These are phyloP conservation scores for Tiliacea aurago DNA, from an alignment of 2,888 invertebrate species.

Conservation along the genomic window DNA sequence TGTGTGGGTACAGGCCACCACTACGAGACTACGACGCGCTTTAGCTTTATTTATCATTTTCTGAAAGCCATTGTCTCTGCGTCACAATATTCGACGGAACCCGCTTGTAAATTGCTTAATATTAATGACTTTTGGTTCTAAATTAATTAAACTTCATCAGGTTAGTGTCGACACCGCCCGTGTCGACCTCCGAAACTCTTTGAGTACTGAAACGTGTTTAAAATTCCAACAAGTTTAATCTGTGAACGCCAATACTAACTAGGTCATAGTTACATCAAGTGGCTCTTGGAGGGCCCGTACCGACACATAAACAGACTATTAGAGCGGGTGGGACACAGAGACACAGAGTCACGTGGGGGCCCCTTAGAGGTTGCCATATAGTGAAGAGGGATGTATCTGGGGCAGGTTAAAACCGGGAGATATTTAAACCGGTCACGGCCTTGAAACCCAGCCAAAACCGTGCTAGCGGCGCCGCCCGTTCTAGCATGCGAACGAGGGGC, in stretches of 20 bases:
- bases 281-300: conserved; percentile 7
- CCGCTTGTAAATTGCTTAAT: conserved; percentile 49
- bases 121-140: conserved; percentile 53
- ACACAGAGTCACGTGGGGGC: conserved; percentile 6
- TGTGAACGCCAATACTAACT: conserved; percentile 13
- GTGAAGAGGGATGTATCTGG: conserved; percentile 47
- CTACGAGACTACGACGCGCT: conserved; percentile 2
- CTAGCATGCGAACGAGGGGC: conserved; percentile 11
- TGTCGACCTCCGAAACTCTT: conserved; percentile 8
- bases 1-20: background rate
- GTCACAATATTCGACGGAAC: conserved; percentile 55
- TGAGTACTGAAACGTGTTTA: conserved; percentile 48
- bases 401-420: conserved; percentile 47
- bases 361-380: conserved; percentile 27
- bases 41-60: conserved; percentile 48
- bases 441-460: conserved; percentile 63
- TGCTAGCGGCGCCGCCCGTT: conserved; percentile 31
- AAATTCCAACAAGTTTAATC: conserved; percentile 25
- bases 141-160: conserved; percentile 45
- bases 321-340: background rate
- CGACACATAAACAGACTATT: conserved; percentile 34
- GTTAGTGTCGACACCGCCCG: conserved; percentile 9
- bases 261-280: conserved; percentile 30
- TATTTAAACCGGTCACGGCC: conserved; percentile 64
- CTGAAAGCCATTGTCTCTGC: conserved; percentile 60